phyloP scores from a whole-genome alignment of 2,113 vertebrate genomes.

The Perca schrenkii region DNA sequence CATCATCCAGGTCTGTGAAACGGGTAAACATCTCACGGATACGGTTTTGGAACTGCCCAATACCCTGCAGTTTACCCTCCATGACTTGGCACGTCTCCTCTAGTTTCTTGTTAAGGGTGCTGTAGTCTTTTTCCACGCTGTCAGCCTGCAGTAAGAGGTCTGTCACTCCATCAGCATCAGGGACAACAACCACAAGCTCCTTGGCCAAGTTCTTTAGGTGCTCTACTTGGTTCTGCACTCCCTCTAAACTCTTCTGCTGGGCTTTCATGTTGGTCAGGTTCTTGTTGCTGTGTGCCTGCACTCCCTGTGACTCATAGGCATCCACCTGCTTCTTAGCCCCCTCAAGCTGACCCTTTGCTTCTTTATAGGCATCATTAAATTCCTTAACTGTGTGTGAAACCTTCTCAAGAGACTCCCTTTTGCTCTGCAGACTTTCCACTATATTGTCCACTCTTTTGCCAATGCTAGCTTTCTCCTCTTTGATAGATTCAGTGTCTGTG shows the following conservation, averaged over 20 bases:
- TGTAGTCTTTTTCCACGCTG: constrained; percentile 87
- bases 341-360: constrained; percentile 88
- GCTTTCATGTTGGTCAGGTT: constrained; percentile 92
- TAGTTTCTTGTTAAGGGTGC: constrained; percentile 84
- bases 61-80: constrained; percentile 95
- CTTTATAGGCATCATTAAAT: constrained; percentile 90
- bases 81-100: constrained; percentile 90
- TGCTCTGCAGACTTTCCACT: constrained; percentile 88
- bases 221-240: constrained; percentile 87
- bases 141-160: constrained; percentile 91
- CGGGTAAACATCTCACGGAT: constrained; percentile 95
- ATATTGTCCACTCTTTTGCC: constrained; percentile 87
- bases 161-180: constrained; percentile 89
- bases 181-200: constrained; percentile 88
- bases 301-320: constrained; percentile 85
- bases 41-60: constrained; percentile 95
- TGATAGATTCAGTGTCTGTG: constrained; percentile 86
- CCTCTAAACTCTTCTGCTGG: constrained; percentile 91
- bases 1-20: constrained; percentile 96
- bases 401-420: constrained; percentile 89
- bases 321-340: constrained; percentile 89
- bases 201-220: constrained; percentile 88
- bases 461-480: constrained; percentile 85
- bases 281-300: constrained; percentile 92
- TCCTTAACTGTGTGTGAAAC: constrained; percentile 91